These are phyloP conservation scores for Sturmia bella DNA, from an alignment of 2,888 invertebrate genomes.

Conservation along the genomic window DNA sequence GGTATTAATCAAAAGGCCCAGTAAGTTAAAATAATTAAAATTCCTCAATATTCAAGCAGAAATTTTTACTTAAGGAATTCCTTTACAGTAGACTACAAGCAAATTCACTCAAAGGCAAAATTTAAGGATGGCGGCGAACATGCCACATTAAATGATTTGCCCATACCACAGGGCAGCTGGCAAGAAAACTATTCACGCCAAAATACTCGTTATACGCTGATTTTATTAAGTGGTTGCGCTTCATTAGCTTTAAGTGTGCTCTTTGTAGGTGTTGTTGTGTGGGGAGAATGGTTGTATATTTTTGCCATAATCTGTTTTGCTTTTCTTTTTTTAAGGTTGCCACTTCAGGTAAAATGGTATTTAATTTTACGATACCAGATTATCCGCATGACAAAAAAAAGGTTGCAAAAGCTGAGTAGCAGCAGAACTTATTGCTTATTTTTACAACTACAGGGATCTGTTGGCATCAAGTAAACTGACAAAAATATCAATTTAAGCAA, in stretches of 20 bases:
- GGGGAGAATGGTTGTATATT: not conserved
- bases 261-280: slow-evolving; percentile 23
- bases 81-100: slow-evolving; percentile 15
- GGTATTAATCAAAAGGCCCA: not conserved
- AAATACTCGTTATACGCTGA: slow-evolving; percentile 32
- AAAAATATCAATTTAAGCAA: too few species aligned
- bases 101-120: slow-evolving; percentile 20
- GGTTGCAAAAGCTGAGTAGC: not conserved
- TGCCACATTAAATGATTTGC: slow-evolving; percentile 61
- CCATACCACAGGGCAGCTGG: slow-evolving; percentile 61
- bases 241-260: slow-evolving; percentile 25
- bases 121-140: slow-evolving; percentile 64
- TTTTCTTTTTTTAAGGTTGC: slow-evolving; percentile 29
- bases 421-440: not conserved
- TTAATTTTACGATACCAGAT: slow-evolving; percentile 56
- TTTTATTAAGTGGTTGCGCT: slow-evolving; percentile 51
- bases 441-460: too few species aligned
- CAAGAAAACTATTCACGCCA: slow-evolving; percentile 44
- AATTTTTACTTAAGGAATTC: not conserved
- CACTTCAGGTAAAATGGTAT: slow-evolving; percentile 32
- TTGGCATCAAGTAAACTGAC: too few species aligned
- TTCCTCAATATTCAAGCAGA: not conserved
- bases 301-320: not conserved
- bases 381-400: slow-evolving; percentile 62
- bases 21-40: slow-evolving; percentile 36